Base-by-base conservation (phyloP, 2,113 vertebrate genomes). In the Hucho hucho region DNA sequence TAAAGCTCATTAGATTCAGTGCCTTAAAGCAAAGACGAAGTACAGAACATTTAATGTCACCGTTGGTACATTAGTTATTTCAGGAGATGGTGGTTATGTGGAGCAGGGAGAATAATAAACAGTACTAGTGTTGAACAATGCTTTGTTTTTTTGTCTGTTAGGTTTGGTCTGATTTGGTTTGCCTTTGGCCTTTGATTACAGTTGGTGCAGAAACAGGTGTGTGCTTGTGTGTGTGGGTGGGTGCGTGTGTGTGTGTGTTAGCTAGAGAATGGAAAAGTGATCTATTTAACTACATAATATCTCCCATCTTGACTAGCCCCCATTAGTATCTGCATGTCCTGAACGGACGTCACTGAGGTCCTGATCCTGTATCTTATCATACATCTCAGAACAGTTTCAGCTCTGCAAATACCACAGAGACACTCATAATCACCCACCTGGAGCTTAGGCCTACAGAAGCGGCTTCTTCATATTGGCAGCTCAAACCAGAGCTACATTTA, bases 191-290 rank as follows among this genome's bases (percentile, higher is more conserved):
- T 87, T 76, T 32, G 16, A 77, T 79, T 83, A 75, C 74, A 82
- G 77, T 80, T 82, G 43, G 72, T 83, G 76, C 81, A 63, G 79
- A 86, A 85, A 77, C 73, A 83, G 79, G 75, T 83, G 80, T 78
- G n/a, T 61, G 18, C 24, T 1, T 61, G 58, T 22, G 58, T 61
- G 58, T 7, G 58, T 59, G 58, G 1, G 58, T 22, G n/a, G 0
- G 58, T 61, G 58, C 22, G 58, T 61, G 58, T 61, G 53, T 58
- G 53, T 58, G 53, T 58, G 58, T 61, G n/a, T 80, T 5, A 69
- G 69, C 32, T 67, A 37, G 37, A 73, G 77, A 76, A 70, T 69
- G 9, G 74, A 72, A 37, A 59, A 61, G 75, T 49, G 25, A 11
- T 14, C 70, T 67, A 72, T 76, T 58, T 78, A 75, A 78, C 66